Evolutionary conservation across 2,113 vertebrate species (phyloP).

Genomic region (Gila orcuttii): DNA sequence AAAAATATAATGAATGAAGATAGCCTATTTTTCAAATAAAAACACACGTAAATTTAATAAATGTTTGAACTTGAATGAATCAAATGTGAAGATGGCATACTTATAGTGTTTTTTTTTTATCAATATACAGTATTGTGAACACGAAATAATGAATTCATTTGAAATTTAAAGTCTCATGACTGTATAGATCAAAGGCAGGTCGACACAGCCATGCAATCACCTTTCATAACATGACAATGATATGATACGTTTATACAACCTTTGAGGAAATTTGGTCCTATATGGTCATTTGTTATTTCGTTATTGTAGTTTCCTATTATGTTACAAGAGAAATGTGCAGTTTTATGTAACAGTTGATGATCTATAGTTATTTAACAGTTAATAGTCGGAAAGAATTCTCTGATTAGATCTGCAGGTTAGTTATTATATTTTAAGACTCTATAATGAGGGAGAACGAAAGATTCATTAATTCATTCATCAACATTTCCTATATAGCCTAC

Average conservation of each 20-base stretch:
- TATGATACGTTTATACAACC: neutral
- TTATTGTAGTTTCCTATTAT: neutral
- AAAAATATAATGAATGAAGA: neutral
- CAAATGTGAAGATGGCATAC: neutral
- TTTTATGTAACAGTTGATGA: neutral
- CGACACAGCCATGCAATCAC: neutral
- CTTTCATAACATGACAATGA: no score
- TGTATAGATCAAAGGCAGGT: neutral
- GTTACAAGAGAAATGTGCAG: neutral
- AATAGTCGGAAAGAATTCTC: slow-evolving; percentile 27
- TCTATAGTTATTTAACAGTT: neutral
- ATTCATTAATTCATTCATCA: neutral
- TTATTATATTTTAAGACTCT: neutral
- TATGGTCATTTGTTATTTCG: neutral
- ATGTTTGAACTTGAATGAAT: neutral
- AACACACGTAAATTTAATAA: no score
- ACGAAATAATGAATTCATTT: neutral
- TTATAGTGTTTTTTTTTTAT: neutral
- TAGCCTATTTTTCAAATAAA: neutral
- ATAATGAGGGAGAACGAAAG: neutral
- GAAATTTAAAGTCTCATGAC: neutral
- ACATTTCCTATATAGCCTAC: neutral
- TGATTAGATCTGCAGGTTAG: slow-evolving; percentile 27
- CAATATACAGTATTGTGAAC: neutral
- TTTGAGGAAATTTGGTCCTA: neutral